These are phyloP conservation scores for Sinocyclocheilus grahami DNA, from an alignment of 2,113 vertebrate genomes.

Conservation along the genomic window DNA sequence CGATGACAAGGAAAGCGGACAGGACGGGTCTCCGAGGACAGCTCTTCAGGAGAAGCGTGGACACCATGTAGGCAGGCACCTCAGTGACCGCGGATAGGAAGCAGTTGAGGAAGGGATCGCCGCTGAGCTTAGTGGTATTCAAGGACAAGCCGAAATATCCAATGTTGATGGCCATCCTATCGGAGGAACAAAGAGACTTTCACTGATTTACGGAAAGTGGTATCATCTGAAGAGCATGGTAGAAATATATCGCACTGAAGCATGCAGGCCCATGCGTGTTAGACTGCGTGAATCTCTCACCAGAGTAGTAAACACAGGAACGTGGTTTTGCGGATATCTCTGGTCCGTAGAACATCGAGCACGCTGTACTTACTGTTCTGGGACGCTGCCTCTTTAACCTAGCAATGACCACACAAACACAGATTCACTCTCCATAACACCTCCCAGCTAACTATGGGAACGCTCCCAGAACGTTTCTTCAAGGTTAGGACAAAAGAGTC, in stretches of 20 bases:
- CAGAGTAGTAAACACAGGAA: slow-evolving; percentile 88
- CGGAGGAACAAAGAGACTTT: background rate
- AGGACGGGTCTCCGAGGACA: slow-evolving; percentile 83
- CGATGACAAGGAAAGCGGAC: slow-evolving; percentile 80
- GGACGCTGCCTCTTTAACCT: slow-evolving; percentile 37
- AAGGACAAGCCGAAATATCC: slow-evolving; percentile 94
- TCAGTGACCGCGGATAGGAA: slow-evolving; percentile 85
- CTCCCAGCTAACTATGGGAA: background rate
- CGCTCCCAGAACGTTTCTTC: no score
- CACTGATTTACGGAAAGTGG: background rate
- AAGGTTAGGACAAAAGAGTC: no score
- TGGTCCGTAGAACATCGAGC: slow-evolving; percentile 82
- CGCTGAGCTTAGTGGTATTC: slow-evolving; percentile 89
- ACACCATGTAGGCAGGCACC: slow-evolving; percentile 84
- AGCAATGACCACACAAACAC: background rate
- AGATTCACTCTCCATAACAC: background rate
- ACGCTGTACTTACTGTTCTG: slow-evolving; percentile 73
- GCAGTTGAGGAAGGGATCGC: slow-evolving; percentile 86
- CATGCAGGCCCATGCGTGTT: background rate
- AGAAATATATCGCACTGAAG: background rate
- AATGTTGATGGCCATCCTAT: slow-evolving; percentile 78
- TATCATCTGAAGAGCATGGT: no score
- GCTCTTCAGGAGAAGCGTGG: slow-evolving; percentile 81
- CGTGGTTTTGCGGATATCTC: slow-evolving; percentile 84
- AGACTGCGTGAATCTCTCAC: slow-evolving; percentile 68